These are phyloP conservation scores for Cyaniris semiargus DNA, from an alignment of 2,888 invertebrate species.

Conservation along the genomic window DNA sequence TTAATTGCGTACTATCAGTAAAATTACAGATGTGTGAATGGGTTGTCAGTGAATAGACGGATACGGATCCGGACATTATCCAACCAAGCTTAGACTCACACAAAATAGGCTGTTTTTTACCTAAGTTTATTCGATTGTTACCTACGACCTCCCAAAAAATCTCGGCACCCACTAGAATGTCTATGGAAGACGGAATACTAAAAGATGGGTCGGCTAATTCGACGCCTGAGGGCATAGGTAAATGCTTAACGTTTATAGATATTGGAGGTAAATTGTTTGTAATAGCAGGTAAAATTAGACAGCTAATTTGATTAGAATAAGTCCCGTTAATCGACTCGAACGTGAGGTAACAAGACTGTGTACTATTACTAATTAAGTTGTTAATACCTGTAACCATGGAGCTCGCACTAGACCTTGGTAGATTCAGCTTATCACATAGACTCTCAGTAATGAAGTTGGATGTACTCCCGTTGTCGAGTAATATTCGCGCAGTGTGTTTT, in stretches of 20 bases:
- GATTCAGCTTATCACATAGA: too few species aligned
- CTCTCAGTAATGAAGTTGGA: too few species aligned
- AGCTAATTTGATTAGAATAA: too few species aligned
- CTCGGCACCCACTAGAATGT: slow-evolving; percentile 42
- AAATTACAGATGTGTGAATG: slow-evolving; percentile 17
- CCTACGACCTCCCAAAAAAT: slow-evolving; percentile 43
- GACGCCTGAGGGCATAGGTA: not conserved
- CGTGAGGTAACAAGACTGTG: too few species aligned
- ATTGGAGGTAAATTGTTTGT: not conserved
- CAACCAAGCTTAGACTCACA: slow-evolving; percentile 43
- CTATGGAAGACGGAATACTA: slow-evolving; percentile 19
- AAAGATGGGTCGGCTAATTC: slow-evolving; percentile 27
- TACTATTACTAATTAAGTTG: too few species aligned
- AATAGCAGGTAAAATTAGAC: not conserved
- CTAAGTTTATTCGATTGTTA: slow-evolving; percentile 38
- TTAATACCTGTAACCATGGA: too few species aligned
- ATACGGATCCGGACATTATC: slow-evolving; percentile 40
- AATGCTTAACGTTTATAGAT: not conserved
- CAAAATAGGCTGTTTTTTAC: slow-evolving; percentile 37
- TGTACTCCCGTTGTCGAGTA: too few species aligned
- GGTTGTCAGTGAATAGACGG: not conserved
- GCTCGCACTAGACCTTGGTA: too few species aligned
- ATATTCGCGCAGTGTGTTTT: too few species aligned
- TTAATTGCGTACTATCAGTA: not conserved
- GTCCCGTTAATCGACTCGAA: too few species aligned